Evolutionary conservation across 2,797 vertebrate genomes (phyloP).

Genomic region (Ispidina lecontei): DNA sequence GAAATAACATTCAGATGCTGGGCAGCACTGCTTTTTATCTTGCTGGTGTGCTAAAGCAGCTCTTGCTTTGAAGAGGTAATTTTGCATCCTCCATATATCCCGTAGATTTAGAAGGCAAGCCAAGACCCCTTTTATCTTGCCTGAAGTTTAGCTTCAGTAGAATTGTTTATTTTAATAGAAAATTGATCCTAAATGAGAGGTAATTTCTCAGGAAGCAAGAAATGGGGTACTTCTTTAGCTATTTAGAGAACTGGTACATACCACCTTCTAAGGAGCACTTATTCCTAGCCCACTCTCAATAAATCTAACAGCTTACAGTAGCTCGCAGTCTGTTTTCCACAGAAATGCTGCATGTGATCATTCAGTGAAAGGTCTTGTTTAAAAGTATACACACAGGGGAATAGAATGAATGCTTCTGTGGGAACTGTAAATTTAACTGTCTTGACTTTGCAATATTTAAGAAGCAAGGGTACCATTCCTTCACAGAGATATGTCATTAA

Average conservation of each 20-base stretch:
- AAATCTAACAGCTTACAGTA: not conserved
- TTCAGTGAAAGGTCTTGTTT: not conserved
- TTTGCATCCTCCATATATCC: not conserved
- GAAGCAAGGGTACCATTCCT: not conserved
- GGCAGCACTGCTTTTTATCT: not conserved
- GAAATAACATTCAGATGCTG: not conserved
- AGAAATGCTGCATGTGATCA: not conserved
- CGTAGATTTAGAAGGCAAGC: not conserved
- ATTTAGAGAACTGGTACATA: not conserved
- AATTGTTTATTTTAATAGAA: conserved; percentile 11
- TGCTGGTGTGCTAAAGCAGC: not conserved
- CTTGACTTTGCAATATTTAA: not conserved
- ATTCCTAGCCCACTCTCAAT: not conserved
- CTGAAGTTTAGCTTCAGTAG: not conserved
- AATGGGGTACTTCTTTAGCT: not conserved
- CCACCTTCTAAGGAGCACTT: not conserved
- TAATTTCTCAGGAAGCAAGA: not conserved
- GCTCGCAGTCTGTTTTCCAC: not conserved
- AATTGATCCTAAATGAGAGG: not conserved
- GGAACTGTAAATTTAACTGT: not conserved
- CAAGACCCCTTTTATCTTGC: not conserved
- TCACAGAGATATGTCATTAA: not conserved
- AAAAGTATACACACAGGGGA: not conserved
- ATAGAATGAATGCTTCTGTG: not conserved
- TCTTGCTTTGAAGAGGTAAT: not conserved